Conservation (phyloP, 1,140 invertebrate genomes). For the Drosophila bocqueti region DNA sequence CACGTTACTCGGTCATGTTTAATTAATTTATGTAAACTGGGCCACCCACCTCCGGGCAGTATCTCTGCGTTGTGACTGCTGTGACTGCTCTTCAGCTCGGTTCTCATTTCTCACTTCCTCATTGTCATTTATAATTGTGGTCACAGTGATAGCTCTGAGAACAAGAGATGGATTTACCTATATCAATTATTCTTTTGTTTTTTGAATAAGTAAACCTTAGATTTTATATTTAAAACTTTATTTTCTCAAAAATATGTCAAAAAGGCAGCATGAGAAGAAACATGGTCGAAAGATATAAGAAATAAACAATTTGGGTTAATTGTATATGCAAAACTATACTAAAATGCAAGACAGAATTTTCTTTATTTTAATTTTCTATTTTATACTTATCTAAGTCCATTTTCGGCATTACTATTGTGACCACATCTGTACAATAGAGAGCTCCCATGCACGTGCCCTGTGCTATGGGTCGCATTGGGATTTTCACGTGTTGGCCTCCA, state of each 20-base stretch:
- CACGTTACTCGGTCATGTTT: constrained; percentile 75
- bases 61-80: constrained; percentile 3
- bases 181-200: not conserved
- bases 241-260: not conserved
- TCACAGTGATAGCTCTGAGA: not conserved
- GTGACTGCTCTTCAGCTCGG: constrained; percentile 7
- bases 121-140: constrained; percentile 15
- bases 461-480: constrained; percentile 21
- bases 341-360: not conserved
- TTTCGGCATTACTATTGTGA: not conserved
- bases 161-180: not conserved
- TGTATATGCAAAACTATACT: not conserved
- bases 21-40: constrained; percentile 81
- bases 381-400: not conserved
- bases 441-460: constrained; percentile 47
- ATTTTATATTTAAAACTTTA: not conserved
- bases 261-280: not conserved
- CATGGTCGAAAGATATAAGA: not conserved
- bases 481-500: constrained; percentile 65
- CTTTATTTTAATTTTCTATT: not conserved
- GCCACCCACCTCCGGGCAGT: constrained; percentile 17
- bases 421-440: not conserved
- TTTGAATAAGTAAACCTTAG: not conserved
- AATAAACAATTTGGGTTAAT: not conserved
- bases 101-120: constrained; percentile 27